phyloP scores from a whole-genome alignment of 2,797 vertebrate species.

The Staurois parvus region DNA sequence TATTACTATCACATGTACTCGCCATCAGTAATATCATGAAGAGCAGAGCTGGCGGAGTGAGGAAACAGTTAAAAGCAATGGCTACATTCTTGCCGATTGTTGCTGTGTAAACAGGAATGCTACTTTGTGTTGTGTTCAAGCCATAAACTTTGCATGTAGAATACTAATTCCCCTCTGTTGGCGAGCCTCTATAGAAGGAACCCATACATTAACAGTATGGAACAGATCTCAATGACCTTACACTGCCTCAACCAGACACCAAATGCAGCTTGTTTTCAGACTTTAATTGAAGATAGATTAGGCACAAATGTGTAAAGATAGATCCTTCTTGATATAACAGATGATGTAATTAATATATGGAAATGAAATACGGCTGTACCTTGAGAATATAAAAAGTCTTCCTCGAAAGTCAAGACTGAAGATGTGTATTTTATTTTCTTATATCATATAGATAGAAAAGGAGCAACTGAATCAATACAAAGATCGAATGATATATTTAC shows the following conservation, averaged over 20 bases:
- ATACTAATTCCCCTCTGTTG: slow-evolving; percentile 45
- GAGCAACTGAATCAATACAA: slow-evolving; percentile 22
- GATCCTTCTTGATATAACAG: slow-evolving; percentile 27
- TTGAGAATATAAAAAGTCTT: slow-evolving; percentile 1
- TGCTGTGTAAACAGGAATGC: slow-evolving; percentile 48
- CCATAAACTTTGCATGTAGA: slow-evolving; percentile 50
- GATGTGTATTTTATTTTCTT: not conserved
- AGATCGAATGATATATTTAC: slow-evolving; percentile 25
- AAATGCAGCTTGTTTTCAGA: slow-evolving; percentile 21
- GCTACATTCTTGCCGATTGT: slow-evolving; percentile 39
- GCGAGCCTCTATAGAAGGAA: slow-evolving; percentile 25
- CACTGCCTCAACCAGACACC: slow-evolving; percentile 15
- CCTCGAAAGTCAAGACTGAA: not conserved
- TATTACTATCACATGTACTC: not conserved
- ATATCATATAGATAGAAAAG: not conserved
- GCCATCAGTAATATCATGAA: not conserved
- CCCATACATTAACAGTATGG: slow-evolving; percentile 45
- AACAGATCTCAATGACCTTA: slow-evolving; percentile 23
- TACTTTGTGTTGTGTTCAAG: slow-evolving; percentile 47
- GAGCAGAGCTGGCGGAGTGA: not conserved
- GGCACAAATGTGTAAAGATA: slow-evolving; percentile 27
- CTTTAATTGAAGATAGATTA: slow-evolving; percentile 32
- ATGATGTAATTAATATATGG: slow-evolving; percentile 28
- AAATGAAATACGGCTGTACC: slow-evolving; percentile 33
- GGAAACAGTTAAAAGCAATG: slow-evolving; percentile 19